Conservation (phyloP, 2,113 vertebrate species). For the Morone chrysops region DNA sequence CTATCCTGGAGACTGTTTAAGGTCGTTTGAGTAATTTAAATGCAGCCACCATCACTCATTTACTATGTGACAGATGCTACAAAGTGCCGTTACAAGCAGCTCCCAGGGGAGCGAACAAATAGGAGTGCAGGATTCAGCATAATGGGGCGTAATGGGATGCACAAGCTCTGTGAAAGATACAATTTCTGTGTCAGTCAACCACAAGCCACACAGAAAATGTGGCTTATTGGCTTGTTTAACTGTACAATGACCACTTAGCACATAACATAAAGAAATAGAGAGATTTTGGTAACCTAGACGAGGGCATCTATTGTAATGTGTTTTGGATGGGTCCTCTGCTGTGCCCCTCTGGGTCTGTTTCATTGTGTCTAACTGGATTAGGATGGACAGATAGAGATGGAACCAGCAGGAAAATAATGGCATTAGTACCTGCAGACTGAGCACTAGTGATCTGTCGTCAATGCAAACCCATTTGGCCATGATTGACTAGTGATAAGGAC, state of each 20-base stretch:
- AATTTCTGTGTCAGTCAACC: slow-evolving; percentile 33
- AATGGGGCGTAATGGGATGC: slow-evolving; percentile 35
- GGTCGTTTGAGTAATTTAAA: slow-evolving; percentile 41
- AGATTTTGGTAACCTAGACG: background rate
- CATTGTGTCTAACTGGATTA: slow-evolving; percentile 76
- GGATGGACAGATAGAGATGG: slow-evolving; percentile 73
- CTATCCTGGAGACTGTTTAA: slow-evolving; percentile 4
- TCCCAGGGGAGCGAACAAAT: slow-evolving; percentile 47
- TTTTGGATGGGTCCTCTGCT: slow-evolving; percentile 37
- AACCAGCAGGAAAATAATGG: slow-evolving; percentile 68
- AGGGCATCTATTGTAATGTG: slow-evolving; percentile 12
- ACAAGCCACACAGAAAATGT: slow-evolving; percentile 1
- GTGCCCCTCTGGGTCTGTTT: slow-evolving; percentile 60
- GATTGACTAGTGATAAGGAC: slow-evolving; percentile 82
- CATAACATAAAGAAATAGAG: background rate
- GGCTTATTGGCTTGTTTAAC: background rate
- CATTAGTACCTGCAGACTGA: slow-evolving; percentile 78
- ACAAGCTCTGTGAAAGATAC: slow-evolving; percentile 31
- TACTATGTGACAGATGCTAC: slow-evolving; percentile 62
- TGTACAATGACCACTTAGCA: background rate
- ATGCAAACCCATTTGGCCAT: slow-evolving; percentile 68
- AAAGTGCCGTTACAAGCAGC: slow-evolving; percentile 52
- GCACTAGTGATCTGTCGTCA: slow-evolving; percentile 69
- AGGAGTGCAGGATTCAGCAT: slow-evolving; percentile 35
- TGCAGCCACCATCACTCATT: slow-evolving; percentile 52